Conservation (phyloP, 1,140 invertebrate genomes). For the Delia radicum region DNA sequence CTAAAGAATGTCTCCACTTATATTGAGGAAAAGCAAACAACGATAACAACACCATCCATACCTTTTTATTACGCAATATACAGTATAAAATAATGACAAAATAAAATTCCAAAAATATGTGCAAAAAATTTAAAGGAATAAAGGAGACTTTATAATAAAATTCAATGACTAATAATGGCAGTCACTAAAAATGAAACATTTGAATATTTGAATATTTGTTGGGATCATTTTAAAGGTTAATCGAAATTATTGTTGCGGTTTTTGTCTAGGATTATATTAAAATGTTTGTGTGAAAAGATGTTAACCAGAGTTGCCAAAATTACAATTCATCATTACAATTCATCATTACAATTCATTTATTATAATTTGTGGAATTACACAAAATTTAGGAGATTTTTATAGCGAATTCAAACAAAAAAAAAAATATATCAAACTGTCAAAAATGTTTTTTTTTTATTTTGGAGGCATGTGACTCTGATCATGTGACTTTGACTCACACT, state of each 20-base stretch:
- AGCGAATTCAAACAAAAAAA: too few relatives aligned
- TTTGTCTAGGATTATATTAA: background rate
- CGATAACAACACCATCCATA: background rate
- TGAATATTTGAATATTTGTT: background rate
- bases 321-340: too few relatives aligned
- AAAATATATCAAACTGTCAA: too few relatives aligned
- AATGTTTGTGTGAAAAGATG: too few relatives aligned
- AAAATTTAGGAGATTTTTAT: too few relatives aligned
- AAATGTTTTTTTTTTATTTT: too few relatives aligned
- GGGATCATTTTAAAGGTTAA: background rate
- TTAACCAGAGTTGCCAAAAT: too few relatives aligned
- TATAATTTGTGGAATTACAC: too few relatives aligned
- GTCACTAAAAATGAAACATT: background rate
- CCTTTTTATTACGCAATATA: background rate
- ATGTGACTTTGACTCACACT: too few relatives aligned
- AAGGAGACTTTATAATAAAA: background rate
- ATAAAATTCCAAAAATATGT: background rate
- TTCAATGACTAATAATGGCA: background rate
- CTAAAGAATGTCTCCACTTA: background rate
- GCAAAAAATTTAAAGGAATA: background rate
- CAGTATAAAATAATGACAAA: background rate
- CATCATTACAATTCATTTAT: too few relatives aligned
- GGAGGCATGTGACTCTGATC: too few relatives aligned
- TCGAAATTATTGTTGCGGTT: background rate
- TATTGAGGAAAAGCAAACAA: background rate